Evolutionary conservation across 2,888 invertebrate genomes (phyloP).

Genomic region (Drosophila paranaensis): DNA sequence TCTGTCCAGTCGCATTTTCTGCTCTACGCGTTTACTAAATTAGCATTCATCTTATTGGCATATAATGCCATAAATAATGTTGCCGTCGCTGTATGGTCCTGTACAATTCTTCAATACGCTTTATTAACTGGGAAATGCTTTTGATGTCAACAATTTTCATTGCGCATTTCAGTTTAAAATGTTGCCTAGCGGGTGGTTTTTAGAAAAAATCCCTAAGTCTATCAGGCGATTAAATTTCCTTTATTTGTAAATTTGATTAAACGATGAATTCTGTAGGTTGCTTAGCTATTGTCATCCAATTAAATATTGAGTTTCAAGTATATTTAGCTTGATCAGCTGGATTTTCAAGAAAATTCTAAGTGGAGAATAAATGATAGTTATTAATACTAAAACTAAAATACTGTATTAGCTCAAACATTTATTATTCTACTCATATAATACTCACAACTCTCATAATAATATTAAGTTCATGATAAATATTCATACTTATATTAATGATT

Average conservation of each 20-base stretch:
- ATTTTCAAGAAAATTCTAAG: not conserved
- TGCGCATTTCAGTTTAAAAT: slow-evolving; percentile 57
- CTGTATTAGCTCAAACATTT: not conserved
- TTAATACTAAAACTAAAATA: not conserved
- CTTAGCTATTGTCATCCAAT: slow-evolving; percentile 60
- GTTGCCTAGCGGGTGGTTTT: slow-evolving; percentile 22
- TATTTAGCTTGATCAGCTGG: not conserved
- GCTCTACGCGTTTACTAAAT: slow-evolving; percentile 65
- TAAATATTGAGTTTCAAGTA: not conserved
- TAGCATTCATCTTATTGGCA: slow-evolving; percentile 71
- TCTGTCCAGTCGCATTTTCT: slow-evolving; percentile 46
- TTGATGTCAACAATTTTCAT: slow-evolving; percentile 73
- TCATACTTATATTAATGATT: not conserved
- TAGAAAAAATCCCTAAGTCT: slow-evolving; percentile 64
- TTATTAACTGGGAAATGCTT: slow-evolving; percentile 80
- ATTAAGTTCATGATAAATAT: not conserved
- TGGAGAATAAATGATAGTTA: not conserved
- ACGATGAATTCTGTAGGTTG: slow-evolving; percentile 61
- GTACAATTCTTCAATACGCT: slow-evolving; percentile 56
- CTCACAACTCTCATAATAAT: not conserved
- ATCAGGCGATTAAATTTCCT: slow-evolving; percentile 70
- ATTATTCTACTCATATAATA: not conserved
- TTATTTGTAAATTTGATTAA: slow-evolving; percentile 63
- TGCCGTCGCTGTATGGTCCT: not conserved
- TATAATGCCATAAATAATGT: slow-evolving; percentile 68